Evolutionary conservation across 2,113 vertebrate genomes (phyloP), one percentile per base, ranked within the genome.

Genomic region (Cololabis saira): DNA sequence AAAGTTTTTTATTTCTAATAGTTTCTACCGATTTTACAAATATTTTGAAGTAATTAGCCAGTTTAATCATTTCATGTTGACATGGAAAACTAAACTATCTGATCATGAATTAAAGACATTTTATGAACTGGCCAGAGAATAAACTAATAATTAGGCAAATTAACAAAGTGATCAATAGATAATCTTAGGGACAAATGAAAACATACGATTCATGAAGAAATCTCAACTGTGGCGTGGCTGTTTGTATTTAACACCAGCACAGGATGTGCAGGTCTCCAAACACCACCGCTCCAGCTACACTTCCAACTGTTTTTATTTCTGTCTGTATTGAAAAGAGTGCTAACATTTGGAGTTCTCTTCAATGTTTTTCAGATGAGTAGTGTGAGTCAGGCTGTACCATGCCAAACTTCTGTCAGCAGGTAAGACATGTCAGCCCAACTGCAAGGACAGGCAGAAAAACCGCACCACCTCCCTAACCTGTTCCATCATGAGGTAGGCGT

Each of bases 341-440:
- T 77, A 86, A 88, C 85, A 87, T 88, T 89, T 82, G 86, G 80
- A 86, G 87, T 86, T 87, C 70, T 77, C 79, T 78, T 83, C 76
- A 43, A 13, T 90, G 89, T 92, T 91, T 90, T 86, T 86, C 83
- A 75, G 80, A 89, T 73, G 78, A 82, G 61, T 47, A 45, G 70
- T 83, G 82, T 85, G 74, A 89, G 83, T 90, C 86, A 79, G 71
- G 51, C 73, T 9, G 16, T 3, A 37, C 71, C 8, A 55, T 91
- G 92, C 92, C 93, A 94, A 93, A 87, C 86, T 91, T 62, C 84
- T 92, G 91, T 93, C 89, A 89, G 65, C 62, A 63, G 56, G 43
- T 14, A 42, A 69, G 51, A 74, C 75, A 73, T 18, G 67, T 70
- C 72, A 12, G 67, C 63, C 82, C 71, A 81, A 73, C 52, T 43